Evolutionary conservation across 2,888 invertebrate genomes (phyloP), one percentile per base, ranked within the genome.

Genomic region (Neelides folsomi): DNA sequence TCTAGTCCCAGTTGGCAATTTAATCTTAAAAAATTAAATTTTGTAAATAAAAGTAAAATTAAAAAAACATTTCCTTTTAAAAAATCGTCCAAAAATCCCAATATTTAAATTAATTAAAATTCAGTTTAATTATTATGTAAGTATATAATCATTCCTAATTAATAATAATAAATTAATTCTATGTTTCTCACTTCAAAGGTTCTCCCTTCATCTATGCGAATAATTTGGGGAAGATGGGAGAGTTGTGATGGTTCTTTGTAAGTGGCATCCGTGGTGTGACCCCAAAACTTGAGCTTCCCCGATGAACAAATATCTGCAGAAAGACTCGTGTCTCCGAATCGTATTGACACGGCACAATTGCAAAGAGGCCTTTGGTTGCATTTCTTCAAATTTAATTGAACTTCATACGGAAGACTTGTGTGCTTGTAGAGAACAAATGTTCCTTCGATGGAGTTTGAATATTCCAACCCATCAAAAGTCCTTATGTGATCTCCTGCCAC

Each of bases 351-450:
- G 5, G 56, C 64, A 50, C 64, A 64, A 46, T 59, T 62, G 37
- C 64, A 64, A 2, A 62, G 39, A 16, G 55, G 41, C 16, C 59
- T 37, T 38, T 61, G 59, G 38, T 57, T 58, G 27, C 64, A 64
- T 38, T 57, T 57, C 34, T 56, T 56, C 35, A 62, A 41, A 20
- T 62, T 52, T n/a, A 65, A 54, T 53, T 66, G 65, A 13, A 66
- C 63, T 57, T 66, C 66, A 36, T 65, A 62, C 2, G 63, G 63
- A 4, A 63, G 53, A n/a, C 48, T 58, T 10, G 61, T 54, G 39
- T 66, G 65, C 34, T 58, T 58, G 51, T 65, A 66, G 8, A 66
- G 53, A 18, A 65, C 57, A 53, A 65, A 66, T 9, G 57, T 62
- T 20, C 66, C 66, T 56, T 64, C 63, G 41, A 63, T 51, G 2